Percentiles rank a stretch among this genome's conserved stretches.
These are phyloP conservation scores for Homalodisca vitripennis DNA, from an alignment of 1,140 invertebrate genomes.

Conservation along the genomic window DNA sequence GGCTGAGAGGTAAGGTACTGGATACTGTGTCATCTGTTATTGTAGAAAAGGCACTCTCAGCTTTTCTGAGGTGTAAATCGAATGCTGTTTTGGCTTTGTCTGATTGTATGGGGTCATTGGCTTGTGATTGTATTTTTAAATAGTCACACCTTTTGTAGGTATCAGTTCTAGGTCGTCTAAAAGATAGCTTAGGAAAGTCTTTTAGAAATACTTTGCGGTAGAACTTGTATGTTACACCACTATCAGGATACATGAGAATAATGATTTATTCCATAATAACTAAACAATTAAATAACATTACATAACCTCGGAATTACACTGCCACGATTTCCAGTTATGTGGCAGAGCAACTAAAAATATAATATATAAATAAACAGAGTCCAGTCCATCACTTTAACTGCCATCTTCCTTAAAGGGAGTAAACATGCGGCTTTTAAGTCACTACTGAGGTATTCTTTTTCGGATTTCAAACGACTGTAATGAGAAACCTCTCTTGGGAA, in stretches of 20 bases:
- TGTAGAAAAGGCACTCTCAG: conserved; percentile 24
- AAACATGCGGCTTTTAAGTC: conserved; percentile 9
- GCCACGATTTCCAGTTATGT: too few relatives aligned
- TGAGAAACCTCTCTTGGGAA: not conserved
- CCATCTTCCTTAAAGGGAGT: conserved; percentile 28
- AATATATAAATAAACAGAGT: too few relatives aligned
- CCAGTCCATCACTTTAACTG: too few relatives aligned
- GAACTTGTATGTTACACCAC: conserved; percentile 31
- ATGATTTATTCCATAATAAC: too few relatives aligned
- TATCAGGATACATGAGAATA: too few relatives aligned
- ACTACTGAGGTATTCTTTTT: conserved; percentile 23
- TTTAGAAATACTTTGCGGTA: conserved; percentile 28
- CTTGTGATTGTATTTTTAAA: conserved; percentile 22
- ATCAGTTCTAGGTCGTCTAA: conserved; percentile 18
- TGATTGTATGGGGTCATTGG: not conserved
- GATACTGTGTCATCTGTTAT: conserved; percentile 25
- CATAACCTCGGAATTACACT: too few relatives aligned
- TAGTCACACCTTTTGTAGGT: too few relatives aligned
- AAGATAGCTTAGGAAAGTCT: conserved; percentile 11
- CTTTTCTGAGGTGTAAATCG: conserved; percentile 34
- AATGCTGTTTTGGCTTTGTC: conserved; percentile 14
- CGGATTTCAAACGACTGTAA: not conserved
- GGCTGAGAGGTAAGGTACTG: conserved; percentile 11
- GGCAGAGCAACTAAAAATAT: too few relatives aligned
- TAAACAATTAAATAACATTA: too few relatives aligned